Evolutionary conservation across 2,797 vertebrate species (phyloP).

Genomic region (Aplochiton taeniatus): DNA sequence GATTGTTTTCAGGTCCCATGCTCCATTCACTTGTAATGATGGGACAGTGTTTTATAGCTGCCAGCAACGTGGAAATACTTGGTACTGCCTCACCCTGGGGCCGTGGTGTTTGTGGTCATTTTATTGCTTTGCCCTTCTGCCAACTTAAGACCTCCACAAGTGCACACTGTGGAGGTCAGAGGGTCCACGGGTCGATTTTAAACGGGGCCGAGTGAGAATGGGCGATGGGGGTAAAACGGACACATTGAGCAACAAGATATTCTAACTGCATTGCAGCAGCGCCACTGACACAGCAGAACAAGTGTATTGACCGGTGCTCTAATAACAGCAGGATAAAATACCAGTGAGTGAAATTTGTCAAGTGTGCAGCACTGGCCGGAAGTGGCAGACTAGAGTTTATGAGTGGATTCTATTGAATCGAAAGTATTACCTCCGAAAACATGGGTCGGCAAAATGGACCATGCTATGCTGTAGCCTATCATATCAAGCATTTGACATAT

Average conservation of each 20-base stretch:
- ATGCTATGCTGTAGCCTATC: no score
- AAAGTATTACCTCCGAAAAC: no score
- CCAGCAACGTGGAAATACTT: no score
- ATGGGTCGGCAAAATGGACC: no score
- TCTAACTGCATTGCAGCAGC: constrained; percentile 73
- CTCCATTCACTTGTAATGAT: no score
- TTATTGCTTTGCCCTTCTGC: not conserved
- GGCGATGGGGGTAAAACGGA: constrained; percentile 28
- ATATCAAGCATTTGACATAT: no score
- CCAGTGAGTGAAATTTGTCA: constrained; percentile 7
- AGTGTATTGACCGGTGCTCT: constrained; percentile 38
- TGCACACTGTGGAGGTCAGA: not conserved
- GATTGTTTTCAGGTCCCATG: no score
- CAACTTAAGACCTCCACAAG: constrained; percentile 2
- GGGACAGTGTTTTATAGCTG: no score
- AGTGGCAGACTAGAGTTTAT: not conserved
- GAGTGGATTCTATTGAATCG: no score
- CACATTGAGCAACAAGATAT: constrained; percentile 47
- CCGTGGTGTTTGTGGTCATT: no score
- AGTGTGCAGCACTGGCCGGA: not conserved
- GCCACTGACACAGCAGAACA: constrained; percentile 68
- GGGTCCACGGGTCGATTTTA: constrained; percentile 18
- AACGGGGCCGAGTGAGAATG: constrained; percentile 14
- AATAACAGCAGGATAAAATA: constrained; percentile 46
- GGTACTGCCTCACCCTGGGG: no score